phyloP scores from a whole-genome alignment of 2,888 invertebrate species.

The Toxonevra muliebris region DNA sequence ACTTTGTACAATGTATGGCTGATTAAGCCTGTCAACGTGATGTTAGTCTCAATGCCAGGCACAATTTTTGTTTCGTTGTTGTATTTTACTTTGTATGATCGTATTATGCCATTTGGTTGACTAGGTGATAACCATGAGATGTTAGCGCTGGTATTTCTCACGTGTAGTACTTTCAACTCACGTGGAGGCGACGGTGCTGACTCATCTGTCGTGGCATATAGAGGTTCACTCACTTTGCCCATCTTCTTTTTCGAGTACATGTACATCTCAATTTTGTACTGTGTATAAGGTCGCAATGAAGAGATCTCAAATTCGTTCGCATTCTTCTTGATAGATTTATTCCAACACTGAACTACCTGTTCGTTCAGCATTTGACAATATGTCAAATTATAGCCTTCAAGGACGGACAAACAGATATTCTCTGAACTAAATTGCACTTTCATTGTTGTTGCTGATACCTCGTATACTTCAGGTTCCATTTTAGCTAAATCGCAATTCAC shows the following conservation, averaged over 20 bases:
- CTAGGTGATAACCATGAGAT: conserved; percentile 75
- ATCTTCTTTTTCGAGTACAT: conserved; percentile 69
- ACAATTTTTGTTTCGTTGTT: conserved; percentile 40
- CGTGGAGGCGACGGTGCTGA: conserved; percentile 70
- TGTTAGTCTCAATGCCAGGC: conserved; percentile 38
- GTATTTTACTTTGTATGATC: conserved; percentile 42
- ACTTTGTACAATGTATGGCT: conserved; percentile 77
- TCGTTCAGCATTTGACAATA: conserved; percentile 71
- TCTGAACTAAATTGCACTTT: conserved; percentile 80
- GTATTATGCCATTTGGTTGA: conserved; percentile 77
- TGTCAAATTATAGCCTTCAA: conserved; percentile 78
- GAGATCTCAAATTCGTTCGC: conserved; percentile 68
- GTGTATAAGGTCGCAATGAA: conserved; percentile 77
- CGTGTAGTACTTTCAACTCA: conserved; percentile 66
- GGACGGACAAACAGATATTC: conserved; percentile 77
- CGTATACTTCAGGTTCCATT: conserved; percentile 54
- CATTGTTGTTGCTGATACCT: conserved; percentile 62
- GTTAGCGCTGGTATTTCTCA: conserved; percentile 70
- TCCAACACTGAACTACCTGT: not conserved
- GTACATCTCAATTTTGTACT: conserved; percentile 76
- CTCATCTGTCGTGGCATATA: conserved; percentile 75
- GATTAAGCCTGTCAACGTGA: conserved; percentile 63
- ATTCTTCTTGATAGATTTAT: conserved; percentile 42
- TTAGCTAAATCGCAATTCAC: conserved; percentile 55
- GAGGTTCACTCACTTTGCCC: conserved; percentile 70